Conservation (phyloP, 92 coral and sea anemone species). For the Phymanthus crucifer region DNA sequence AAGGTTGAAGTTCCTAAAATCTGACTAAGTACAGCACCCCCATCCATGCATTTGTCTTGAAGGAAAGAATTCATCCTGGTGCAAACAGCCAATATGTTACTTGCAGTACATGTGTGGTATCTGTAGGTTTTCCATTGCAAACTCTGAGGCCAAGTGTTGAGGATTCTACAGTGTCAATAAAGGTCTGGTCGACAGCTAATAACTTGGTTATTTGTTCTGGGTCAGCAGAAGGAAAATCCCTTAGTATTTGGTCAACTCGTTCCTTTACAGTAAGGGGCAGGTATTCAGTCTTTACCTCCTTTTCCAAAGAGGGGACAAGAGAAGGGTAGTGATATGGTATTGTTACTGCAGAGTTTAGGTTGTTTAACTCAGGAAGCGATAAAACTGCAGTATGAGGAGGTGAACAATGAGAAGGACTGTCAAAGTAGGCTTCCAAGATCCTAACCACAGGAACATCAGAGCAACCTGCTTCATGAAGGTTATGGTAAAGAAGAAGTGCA, state of each 20-base stretch:
- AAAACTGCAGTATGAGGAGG: slow-evolving; percentile 1
- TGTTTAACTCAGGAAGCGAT: not conserved
- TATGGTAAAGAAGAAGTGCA: slow-evolving; percentile 16
- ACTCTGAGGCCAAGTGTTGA: slow-evolving; percentile 20
- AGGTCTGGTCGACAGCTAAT: slow-evolving; percentile 18
- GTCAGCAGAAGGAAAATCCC: slow-evolving; percentile 5
- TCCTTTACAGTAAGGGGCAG: slow-evolving; percentile 18
- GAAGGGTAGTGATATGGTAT: not conserved
- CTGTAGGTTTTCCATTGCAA: not conserved
- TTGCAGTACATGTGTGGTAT: slow-evolving; percentile 1
- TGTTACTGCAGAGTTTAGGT: not conserved
- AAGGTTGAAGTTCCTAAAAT: slow-evolving; percentile 16
- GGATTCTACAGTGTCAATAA: slow-evolving; percentile 33
- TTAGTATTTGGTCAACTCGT: slow-evolving; percentile 20
- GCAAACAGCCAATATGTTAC: slow-evolving; percentile 35
- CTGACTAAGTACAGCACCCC: slow-evolving; percentile 31
- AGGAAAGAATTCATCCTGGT: slow-evolving; percentile 31
- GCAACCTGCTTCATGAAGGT: slow-evolving; percentile 24
- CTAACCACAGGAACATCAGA: slow-evolving; percentile 34
- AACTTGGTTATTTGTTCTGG: not conserved
- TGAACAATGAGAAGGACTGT: slow-evolving; percentile 1
- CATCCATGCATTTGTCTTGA: slow-evolving; percentile 15
- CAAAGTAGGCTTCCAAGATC: slow-evolving; percentile 35
- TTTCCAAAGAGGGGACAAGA: slow-evolving; percentile 11
- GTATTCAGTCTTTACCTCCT: slow-evolving; percentile 2